A percentile compares a stretch with the other conserved stretches of the same genome.
These are phyloP conservation scores for Peromyscus leucopus DNA, from an alignment of 2,113 vertebrate genomes.

Conservation along the genomic window DNA sequence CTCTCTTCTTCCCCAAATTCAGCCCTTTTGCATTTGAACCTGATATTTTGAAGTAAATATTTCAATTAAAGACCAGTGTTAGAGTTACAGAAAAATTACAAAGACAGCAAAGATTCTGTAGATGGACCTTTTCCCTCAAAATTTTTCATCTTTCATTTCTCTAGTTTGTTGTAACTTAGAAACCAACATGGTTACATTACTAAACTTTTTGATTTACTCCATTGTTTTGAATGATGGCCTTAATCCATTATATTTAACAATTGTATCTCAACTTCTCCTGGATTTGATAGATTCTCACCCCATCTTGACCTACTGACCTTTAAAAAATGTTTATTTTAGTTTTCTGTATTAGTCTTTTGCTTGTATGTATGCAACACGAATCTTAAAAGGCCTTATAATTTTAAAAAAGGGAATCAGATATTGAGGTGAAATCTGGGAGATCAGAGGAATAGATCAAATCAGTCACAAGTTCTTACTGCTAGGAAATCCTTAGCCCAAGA, in stretches of 20 bases:
- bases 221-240: neutral
- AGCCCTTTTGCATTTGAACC: neutral
- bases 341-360: neutral
- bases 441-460: no score
- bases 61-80: neutral
- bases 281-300: neutral
- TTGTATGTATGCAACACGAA: no score
- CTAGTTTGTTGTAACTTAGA: neutral
- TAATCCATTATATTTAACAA: neutral
- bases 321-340: neutral
- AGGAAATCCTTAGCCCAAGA: no score
- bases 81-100: neutral
- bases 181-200: neutral
- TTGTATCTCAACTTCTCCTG: neutral
- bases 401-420: no score
- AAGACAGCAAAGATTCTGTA: neutral
- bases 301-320: neutral
- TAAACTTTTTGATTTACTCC: neutral
- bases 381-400: no score
- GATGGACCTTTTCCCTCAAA: neutral
- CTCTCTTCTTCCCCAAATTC: neutral
- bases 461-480: no score
- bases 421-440: no score
- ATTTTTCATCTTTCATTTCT: neutral
- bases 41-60: neutral